Conservation (phyloP, 2,113 vertebrate genomes). For the Carettochelys insculpta region DNA sequence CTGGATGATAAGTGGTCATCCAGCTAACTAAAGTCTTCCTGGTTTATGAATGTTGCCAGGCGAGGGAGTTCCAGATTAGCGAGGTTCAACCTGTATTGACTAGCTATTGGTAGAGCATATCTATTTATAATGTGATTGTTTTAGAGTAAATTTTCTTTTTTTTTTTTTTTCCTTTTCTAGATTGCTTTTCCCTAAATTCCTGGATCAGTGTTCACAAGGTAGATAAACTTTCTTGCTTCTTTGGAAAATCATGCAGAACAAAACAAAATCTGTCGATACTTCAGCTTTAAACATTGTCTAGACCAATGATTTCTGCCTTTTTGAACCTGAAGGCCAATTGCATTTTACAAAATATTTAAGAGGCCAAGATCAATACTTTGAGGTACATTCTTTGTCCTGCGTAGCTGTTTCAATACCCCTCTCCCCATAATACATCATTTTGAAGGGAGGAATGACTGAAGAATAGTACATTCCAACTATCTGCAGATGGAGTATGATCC, state of each 20-base stretch:
- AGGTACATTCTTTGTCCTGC: not conserved
- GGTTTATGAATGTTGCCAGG: too few relatives aligned
- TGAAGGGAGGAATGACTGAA: not conserved
- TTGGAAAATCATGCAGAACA: not conserved
- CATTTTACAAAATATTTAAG: fast-evolving
- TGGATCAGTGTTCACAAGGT: conserved; percentile 98
- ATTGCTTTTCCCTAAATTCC: conserved; percentile 91
- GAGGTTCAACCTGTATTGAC: too few relatives aligned
- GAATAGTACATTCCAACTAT: not conserved
- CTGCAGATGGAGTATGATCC: not conserved
- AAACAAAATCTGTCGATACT: not conserved
- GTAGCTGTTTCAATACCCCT: not conserved
- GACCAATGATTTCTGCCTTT: not conserved
- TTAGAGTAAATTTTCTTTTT: conserved; percentile 3
- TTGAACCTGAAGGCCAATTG: not conserved
- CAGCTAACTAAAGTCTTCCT: too few relatives aligned
- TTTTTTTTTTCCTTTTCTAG: conserved; percentile 76
- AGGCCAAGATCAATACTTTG: not conserved
- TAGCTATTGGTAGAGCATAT: not conserved
- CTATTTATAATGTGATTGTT: not conserved
- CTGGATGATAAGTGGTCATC: too few relatives aligned
- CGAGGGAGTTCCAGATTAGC: too few relatives aligned
- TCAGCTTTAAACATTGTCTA: not conserved
- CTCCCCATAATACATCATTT: not conserved
- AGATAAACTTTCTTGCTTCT: conserved; percentile 1